Evolutionary conservation across 1,140 invertebrate species (phyloP).

Genomic region (Drosophila melanica): DNA sequence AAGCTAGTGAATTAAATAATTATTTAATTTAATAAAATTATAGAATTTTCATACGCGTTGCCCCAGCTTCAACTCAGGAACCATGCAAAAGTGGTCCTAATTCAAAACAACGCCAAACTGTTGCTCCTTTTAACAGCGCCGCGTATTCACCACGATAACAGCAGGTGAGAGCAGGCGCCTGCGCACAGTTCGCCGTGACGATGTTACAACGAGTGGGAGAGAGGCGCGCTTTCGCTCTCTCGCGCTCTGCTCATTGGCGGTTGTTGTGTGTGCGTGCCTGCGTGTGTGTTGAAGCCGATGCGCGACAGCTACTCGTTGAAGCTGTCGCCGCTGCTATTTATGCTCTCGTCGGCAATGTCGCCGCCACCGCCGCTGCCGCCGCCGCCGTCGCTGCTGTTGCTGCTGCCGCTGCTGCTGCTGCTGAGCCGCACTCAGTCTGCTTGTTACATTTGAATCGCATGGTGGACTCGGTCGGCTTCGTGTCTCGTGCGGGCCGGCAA

Average conservation of each 20-base stretch:
- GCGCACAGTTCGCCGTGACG: slow-evolving; percentile 37
- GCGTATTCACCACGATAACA: slow-evolving; percentile 35
- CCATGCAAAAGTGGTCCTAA: neutral
- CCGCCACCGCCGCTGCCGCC: slow-evolving; percentile 2
- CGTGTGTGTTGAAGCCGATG: slow-evolving; percentile 4
- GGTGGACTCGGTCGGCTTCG: slow-evolving; percentile 62
- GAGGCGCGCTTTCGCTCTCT: slow-evolving; percentile 14
- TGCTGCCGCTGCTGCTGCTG: slow-evolving; percentile 34
- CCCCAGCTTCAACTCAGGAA: neutral
- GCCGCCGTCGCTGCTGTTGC: slow-evolving; percentile 3
- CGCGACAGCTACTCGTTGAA: slow-evolving; percentile 48
- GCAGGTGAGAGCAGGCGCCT: slow-evolving; percentile 43
- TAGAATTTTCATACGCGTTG: neutral
- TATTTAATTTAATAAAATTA: neutral
- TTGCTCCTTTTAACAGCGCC: slow-evolving; percentile 57
- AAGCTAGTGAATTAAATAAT: neutral
- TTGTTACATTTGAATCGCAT: slow-evolving; percentile 66
- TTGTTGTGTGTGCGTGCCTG: neutral
- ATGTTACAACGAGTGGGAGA: slow-evolving; percentile 36
- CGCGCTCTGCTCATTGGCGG: slow-evolving; percentile 49
- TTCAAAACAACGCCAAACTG: slow-evolving; percentile 59
- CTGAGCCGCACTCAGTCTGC: slow-evolving; percentile 58
- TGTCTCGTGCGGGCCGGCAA: slow-evolving; percentile 61
- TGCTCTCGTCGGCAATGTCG: slow-evolving; percentile 17
- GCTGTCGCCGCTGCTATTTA: slow-evolving; percentile 30